phyloP scores from a whole-genome alignment of 2,888 invertebrate genomes.

The Thysanoteuthis rhombus region DNA sequence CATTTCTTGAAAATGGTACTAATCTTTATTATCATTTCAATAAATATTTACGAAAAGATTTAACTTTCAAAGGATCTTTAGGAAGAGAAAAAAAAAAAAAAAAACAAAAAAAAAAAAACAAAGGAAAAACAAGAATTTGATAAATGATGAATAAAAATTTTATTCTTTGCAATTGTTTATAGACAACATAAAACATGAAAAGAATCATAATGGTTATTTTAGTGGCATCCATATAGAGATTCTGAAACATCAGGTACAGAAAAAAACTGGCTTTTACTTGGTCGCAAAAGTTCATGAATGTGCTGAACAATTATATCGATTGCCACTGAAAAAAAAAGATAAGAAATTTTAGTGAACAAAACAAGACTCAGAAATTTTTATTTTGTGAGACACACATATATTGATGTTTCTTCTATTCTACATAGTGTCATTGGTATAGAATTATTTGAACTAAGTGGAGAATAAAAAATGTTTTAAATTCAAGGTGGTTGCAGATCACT shows the following conservation, averaged over 20 bases:
- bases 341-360: neutral
- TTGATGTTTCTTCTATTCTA: too few relatives aligned
- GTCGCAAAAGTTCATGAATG: conserved; percentile 84
- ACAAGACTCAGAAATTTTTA: too few relatives aligned
- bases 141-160: neutral
- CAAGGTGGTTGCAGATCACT: too few relatives aligned
- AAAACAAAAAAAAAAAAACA: too few relatives aligned
- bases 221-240: conserved; percentile 1
- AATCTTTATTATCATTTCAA: too few relatives aligned
- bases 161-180: neutral
- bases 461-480: too few relatives aligned
- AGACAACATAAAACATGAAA: neutral
- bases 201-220: neutral
- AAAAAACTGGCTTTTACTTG: conserved; percentile 42
- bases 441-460: too few relatives aligned
- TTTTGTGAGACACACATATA: too few relatives aligned
- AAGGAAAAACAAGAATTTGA: neutral
- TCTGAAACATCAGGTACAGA: neutral
- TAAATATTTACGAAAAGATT: too few relatives aligned
- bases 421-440: too few relatives aligned
- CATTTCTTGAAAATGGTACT: too few relatives aligned
- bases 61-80: too few relatives aligned
- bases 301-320: conserved; percentile 97
- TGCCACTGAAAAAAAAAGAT: conserved; percentile 83
- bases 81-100: neutral